Evolutionary conservation across 2,888 invertebrate genomes (phyloP).

Genomic region (Parapristionchus giblindavisi): DNA sequence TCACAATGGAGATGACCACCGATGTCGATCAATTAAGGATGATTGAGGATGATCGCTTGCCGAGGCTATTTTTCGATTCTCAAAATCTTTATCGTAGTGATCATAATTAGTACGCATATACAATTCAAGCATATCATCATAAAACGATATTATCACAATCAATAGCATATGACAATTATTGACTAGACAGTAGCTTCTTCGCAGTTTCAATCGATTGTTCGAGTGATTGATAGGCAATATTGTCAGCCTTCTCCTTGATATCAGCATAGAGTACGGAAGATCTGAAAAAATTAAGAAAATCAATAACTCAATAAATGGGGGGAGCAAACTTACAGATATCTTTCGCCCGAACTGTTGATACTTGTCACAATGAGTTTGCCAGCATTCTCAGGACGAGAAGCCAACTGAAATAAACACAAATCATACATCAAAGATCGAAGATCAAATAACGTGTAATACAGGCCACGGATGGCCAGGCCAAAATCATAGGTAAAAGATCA

Average conservation of each 20-base stretch:
- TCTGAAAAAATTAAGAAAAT: conserved; percentile 26
- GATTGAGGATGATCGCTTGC: too few species aligned
- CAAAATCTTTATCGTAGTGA: too few species aligned
- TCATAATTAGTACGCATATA: too few species aligned
- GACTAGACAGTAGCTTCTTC: conserved; percentile 10
- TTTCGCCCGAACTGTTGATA: conserved; percentile 54
- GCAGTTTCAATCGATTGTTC: conserved; percentile 16
- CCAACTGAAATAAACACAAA: conserved; percentile 40
- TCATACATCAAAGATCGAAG: not conserved
- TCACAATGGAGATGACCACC: too few species aligned
- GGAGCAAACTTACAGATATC: conserved; percentile 48
- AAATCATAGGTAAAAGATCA: not conserved
- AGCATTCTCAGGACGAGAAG: conserved; percentile 49
- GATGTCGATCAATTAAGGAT: too few species aligned
- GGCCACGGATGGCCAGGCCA: not conserved
- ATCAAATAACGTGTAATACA: too few species aligned
- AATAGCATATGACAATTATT: too few species aligned
- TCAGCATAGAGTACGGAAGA: conserved; percentile 31
- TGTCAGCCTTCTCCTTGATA: not conserved
- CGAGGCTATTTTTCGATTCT: too few species aligned
- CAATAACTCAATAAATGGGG: not conserved
- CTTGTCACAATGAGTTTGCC: conserved; percentile 58
- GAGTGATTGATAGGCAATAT: not conserved
- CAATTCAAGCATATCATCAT: too few species aligned
- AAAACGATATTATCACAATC: too few species aligned